Evolutionary conservation across 35 echinoderm and acorn worm genomes (phyloP), one percentile per base, ranked within the genome.

Genomic region (Anneissia japonica): DNA sequence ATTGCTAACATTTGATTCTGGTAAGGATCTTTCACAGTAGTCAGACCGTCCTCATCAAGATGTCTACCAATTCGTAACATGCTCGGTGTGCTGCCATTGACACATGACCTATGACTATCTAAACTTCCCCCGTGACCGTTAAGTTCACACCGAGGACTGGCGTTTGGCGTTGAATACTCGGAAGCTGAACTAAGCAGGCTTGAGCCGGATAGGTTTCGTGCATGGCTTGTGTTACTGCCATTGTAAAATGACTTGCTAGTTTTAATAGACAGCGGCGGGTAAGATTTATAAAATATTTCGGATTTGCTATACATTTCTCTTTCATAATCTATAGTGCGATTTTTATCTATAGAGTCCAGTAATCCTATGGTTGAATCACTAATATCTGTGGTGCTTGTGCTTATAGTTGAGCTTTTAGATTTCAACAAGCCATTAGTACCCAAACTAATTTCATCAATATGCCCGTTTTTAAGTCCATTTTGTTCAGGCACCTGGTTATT

Each of bases 351-450:
- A 16, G 51, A 9, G 19, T 64, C 51, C 21, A 64, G 9, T 23
- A 64, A 23, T 6, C 51, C 84, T 28, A 96, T 80, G 13, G 85
- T 83, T 19, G 94, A 96, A 76, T 82, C 89, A 51, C 90, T 96
- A 79, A 96, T 89, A 43, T 96, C 94, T 83, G 82, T 92, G 30
- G 94, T 96, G 56, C 94, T 96, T 0, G 94, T 96, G 77, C 94
- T 96, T 46, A 96, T 90, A 82, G 80, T 96, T 11, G 87, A 88
- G 73, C 87, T 82, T 14, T 85, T 87, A n/a, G 84, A 86, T 41
- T 86, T 77, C 19, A 64, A 64, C 21, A 64, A 23, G 51, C 51
- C 51, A 64, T 64, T 43, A 43, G 40, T 6, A 43, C 14, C 40
- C 14, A 43, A 43, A 43, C 40, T 6, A 43, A 6, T 64, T 11